A percentile compares a stretch with the other conserved stretches of the same genome.
Evolutionary conservation across 2,113 vertebrate species (phyloP).

Genomic region (Eptatretus burgeri): DNA sequence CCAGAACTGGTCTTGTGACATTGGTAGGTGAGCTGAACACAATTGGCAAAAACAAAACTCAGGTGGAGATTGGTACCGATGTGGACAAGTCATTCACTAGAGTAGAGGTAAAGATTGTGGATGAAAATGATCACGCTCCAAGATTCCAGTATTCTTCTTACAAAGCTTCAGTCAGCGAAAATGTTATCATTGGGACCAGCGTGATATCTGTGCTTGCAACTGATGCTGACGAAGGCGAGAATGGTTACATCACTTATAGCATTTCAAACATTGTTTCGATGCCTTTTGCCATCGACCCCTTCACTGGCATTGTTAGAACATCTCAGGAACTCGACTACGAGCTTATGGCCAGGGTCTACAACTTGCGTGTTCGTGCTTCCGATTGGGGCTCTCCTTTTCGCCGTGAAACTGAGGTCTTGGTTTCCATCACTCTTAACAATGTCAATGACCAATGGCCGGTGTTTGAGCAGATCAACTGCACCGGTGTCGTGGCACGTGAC

Average conservation of each 20-base stretch:
- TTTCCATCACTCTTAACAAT: slow-evolving; percentile 56
- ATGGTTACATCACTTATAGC: slow-evolving; percentile 87
- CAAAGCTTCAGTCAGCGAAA: slow-evolving; percentile 58
- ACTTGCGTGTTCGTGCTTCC: slow-evolving; percentile 61
- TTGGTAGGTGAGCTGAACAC: slow-evolving; percentile 36
- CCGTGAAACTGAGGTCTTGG: slow-evolving; percentile 62
- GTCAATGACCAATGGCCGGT: slow-evolving; percentile 74
- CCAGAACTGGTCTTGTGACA: slow-evolving; percentile 47
- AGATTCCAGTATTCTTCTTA: slow-evolving; percentile 42
- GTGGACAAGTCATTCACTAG: slow-evolving; percentile 29
- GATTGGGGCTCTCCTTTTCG: slow-evolving; percentile 93
- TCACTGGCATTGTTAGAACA: slow-evolving; percentile 55
- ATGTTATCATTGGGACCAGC: slow-evolving; percentile 32
- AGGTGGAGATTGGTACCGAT: slow-evolving; percentile 32
- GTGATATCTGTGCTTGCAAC: slow-evolving; percentile 40
- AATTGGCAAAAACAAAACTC: slow-evolving; percentile 32
- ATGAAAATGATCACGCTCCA: slow-evolving; percentile 63
- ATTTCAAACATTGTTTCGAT: slow-evolving; percentile 43
- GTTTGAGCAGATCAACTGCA: slow-evolving; percentile 73
- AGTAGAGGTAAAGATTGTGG: slow-evolving; percentile 35
- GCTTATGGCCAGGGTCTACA: slow-evolving; percentile 48
- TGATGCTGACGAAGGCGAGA: slow-evolving; percentile 62
- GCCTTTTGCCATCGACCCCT: slow-evolving; percentile 73
- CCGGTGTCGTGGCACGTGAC: slow-evolving; percentile 50
- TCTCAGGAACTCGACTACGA: slow-evolving; percentile 69